Evolutionary conservation across 2,113 vertebrate species (phyloP), one percentile per base, ranked within the genome.

Genomic region (Carassius gibelio): DNA sequence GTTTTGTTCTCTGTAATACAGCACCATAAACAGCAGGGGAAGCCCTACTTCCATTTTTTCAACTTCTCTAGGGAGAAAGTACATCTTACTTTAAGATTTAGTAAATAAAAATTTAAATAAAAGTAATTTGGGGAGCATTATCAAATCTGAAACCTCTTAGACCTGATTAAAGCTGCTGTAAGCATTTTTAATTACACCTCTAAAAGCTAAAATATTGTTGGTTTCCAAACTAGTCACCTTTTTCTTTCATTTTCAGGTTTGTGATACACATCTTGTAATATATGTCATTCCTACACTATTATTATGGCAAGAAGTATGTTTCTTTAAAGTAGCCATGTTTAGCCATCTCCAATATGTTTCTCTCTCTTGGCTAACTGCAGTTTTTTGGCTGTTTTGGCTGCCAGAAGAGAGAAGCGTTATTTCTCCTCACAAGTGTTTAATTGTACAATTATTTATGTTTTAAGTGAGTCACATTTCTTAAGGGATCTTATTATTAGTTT

Each of bases 1-100:
- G 38, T 76, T 86, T 88, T 88, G 55, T 85, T 85, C 64, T 77
- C 30, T 69, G 38, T 75, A 84, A 75, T 84, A 83, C 78, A 86
- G 76, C 82, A 84, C 83, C 81, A 61, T 76, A 15, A 50, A 50
- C 88, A 84, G 66, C 81, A 89, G 88, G 81, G 85, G 83, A 83
- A 85, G 83, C 26, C 11, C 66, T 76, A 85, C 38, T 77, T 48
- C 26, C 5, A 83, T 8, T 52, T 62, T 42, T 42, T 88, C 48
- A 48, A 36, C 62, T 83, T 57, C 14, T 48, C 19, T 8, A 34
- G 68, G 50, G 38, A 78, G 15, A 45, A 45, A 74, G 10, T 21
- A 61, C 4, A 61, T 42, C 4, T 21, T 23, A 21, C 34, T 38
- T 30, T 48, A 21, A 66, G 36, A 48, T 81, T 5, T 57, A 75